Conservation (phyloP, 37 sponge, comb jelly and placozoan genomes). For the Mnemiopsis leidyi region DNA sequence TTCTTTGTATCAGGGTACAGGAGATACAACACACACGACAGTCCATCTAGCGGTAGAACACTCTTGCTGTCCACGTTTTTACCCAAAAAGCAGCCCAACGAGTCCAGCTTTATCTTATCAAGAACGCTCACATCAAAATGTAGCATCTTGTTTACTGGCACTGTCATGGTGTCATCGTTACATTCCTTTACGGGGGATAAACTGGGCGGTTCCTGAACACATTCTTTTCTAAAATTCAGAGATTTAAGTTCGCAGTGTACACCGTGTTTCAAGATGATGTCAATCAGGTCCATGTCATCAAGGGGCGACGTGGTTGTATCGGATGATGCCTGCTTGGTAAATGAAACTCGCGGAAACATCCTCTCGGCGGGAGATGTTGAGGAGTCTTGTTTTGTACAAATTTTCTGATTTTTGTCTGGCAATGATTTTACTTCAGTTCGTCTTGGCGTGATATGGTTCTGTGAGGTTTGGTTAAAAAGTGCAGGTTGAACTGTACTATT, state of each 20-base stretch:
- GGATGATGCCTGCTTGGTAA: background rate
- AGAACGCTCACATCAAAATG: background rate
- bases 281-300: background rate
- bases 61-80: background rate
- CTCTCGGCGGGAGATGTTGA: background rate
- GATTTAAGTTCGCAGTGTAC: background rate
- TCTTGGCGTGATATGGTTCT: background rate
- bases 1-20: background rate
- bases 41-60: background rate
- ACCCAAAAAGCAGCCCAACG: constrained; percentile 10
- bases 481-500: background rate
- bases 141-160: background rate
- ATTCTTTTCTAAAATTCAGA: background rate
- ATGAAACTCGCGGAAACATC: background rate
- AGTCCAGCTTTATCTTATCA: background rate
- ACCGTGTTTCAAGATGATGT: constrained; percentile 9
- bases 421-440: background rate
- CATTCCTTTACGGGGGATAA: background rate
- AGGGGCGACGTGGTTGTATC: background rate
- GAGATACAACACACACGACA: background rate
- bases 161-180: background rate
- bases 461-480: background rate
- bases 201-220: background rate
- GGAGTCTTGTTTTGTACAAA: background rate
- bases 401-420: background rate